Conservation (phyloP, 2,113 vertebrate genomes). For the Megalops atlanticus region DNA sequence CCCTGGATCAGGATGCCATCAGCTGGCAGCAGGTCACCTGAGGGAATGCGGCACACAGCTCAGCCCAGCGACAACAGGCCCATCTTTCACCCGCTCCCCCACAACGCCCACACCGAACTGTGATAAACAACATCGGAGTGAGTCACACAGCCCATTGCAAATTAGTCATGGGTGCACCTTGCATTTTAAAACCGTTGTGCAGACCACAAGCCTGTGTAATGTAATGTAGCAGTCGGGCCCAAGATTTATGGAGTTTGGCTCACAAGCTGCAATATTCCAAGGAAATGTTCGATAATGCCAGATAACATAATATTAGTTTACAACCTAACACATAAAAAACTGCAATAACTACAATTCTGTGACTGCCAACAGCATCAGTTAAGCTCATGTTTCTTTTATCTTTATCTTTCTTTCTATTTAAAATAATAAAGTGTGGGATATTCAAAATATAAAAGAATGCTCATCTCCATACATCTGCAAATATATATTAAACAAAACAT, state of each 20-base stretch:
- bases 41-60: slow-evolving; percentile 8
- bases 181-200: slow-evolving; percentile 1
- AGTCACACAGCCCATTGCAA: slow-evolving; percentile 41
- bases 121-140: slow-evolving; percentile 29
- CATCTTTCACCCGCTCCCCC: slow-evolving; percentile 10
- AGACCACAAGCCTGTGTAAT: slow-evolving; percentile 22
- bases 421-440: neutral
- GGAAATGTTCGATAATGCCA: neutral
- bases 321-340: neutral
- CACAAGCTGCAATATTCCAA: neutral
- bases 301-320: neutral
- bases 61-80: slow-evolving; percentile 5
- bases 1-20: slow-evolving; percentile 95
- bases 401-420: neutral
- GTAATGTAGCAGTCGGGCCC: slow-evolving; percentile 19
- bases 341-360: neutral
- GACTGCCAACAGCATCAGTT: neutral
- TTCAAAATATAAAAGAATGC: neutral
- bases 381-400: no score
- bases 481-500: neutral
- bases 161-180: slow-evolving; percentile 40
- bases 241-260: neutral
- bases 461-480: neutral
- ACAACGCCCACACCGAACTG: slow-evolving; percentile 30
- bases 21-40: slow-evolving; percentile 92